These are phyloP conservation scores for Pentalonia nigronervosa DNA, from an alignment of 1,140 invertebrate species.

Conservation along the genomic window DNA sequence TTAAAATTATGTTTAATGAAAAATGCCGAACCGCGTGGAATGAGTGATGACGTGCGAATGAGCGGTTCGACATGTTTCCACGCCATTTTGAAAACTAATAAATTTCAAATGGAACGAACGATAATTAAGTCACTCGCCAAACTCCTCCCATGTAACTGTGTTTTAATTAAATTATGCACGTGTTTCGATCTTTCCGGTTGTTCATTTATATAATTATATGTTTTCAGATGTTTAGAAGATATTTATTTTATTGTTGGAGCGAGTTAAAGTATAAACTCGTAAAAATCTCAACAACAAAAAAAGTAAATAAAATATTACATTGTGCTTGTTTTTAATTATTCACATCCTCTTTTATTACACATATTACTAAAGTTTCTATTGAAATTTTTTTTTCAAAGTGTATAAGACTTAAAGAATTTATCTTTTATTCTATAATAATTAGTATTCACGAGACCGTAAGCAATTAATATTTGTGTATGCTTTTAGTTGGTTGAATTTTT, in stretches of 20 bases:
- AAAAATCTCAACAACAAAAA: not conserved
- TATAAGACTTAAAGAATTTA: not conserved
- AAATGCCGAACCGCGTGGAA: not conserved
- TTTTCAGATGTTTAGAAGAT: not conserved
- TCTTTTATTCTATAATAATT: not conserved
- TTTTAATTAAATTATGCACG: conserved; percentile 32
- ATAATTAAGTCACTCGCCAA: conserved; percentile 29
- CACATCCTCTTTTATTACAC: not conserved
- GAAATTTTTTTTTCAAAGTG: not conserved
- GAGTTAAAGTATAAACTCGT: not conserved
- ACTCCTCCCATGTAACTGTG: conserved; percentile 27
- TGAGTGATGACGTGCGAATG: not conserved
- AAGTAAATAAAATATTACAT: conserved; percentile 4
- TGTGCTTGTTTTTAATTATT: conserved; percentile 9
- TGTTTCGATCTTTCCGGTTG: conserved; percentile 22
- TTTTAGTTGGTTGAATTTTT: not conserved
- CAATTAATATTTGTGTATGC: not conserved
- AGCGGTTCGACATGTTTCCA: not conserved
- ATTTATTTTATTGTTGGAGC: not conserved
- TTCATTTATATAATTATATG: not conserved
- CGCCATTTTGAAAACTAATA: conserved; percentile 41
- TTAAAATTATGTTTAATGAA: not conserved
- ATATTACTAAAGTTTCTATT: not conserved
- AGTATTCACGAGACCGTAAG: not conserved
- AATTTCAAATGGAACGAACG: conserved; percentile 17